Conservation (phyloP, 2,113 vertebrate genomes). For the Lophius piscatorius region DNA sequence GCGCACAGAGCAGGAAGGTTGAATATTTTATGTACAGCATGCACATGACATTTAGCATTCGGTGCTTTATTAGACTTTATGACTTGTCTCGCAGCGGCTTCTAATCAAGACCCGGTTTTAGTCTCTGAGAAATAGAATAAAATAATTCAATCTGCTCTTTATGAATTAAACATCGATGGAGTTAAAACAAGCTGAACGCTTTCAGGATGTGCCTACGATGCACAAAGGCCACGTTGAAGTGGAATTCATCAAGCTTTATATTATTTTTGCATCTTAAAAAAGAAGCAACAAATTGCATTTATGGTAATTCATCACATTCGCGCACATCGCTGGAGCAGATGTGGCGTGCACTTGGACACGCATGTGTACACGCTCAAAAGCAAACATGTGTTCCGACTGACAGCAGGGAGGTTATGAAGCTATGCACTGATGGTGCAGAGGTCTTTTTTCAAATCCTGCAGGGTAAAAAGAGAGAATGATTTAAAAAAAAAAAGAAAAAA, state of each 20-base stretch:
- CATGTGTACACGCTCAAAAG: not conserved
- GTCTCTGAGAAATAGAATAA: constrained; percentile 1
- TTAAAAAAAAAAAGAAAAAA: constrained; percentile 55
- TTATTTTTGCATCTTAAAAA: constrained; percentile 13
- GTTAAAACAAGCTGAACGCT: constrained; percentile 23
- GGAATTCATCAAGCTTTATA: constrained; percentile 16
- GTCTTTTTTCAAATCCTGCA: constrained; percentile 42
- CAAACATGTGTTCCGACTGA: constrained; percentile 45
- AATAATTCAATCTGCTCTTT: constrained; percentile 32
- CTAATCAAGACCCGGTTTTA: not conserved
- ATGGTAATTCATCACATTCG: constrained; percentile 3
- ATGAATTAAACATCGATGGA: constrained; percentile 57
- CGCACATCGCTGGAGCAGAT: not conserved
- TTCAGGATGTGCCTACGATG: constrained; percentile 18
- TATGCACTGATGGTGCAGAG: constrained; percentile 18
- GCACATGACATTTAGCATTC: constrained; percentile 23
- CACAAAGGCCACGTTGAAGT: constrained; percentile 29
- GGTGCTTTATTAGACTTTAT: constrained; percentile 28
- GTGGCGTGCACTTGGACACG: not conserved
- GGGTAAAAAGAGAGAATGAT: constrained; percentile 48
- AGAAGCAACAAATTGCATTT: not conserved
- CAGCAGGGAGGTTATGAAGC: constrained; percentile 45
- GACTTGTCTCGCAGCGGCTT: constrained; percentile 2
- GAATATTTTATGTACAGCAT: constrained; percentile 11
- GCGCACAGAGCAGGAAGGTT: not conserved